Base-by-base conservation (phyloP, 2,888 invertebrate genomes). In the Yponomeuta evonymella region DNA sequence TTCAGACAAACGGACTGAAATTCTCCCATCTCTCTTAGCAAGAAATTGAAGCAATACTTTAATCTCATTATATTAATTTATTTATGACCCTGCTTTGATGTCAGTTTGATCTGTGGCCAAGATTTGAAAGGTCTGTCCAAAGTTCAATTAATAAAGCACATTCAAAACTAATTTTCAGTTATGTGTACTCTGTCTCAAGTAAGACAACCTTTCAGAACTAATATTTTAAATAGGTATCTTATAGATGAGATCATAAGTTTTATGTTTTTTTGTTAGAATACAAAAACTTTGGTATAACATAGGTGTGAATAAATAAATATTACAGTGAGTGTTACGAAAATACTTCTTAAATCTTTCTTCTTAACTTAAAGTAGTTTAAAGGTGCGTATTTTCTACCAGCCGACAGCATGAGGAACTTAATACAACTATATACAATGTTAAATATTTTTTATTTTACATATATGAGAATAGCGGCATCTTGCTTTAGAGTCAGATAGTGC, bases 21-120 rank as follows among this genome's bases (percentile, higher is more conserved):
- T 80, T 84, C n/a, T 51, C 23, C 36, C 29, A 29, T n/a, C 48
- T 65, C 29, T 6, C 63, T 62, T 43, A 43, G 43, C 85, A 87
- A 89, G 76, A 89, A 89, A 89, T 90, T 89, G 88, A 89, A 90
- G 89, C 87, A 85, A 82, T 82, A 79, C 78, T 83, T 78, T 80
- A 79, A 77, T 77, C 74, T 74, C 15, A 12, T 58, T 58, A 58
- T 58, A 58, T 58, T 74, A 43, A 79, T 78, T 77, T 72, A 80
- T 58, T 58, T 15, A 75, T 79, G 86, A 89, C 89, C 89, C 90
- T 90, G 89, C 84, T 83, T 88, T 84, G 76, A 77, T 85, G 83
- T 87, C 86, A 80, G 78, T 58, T 58, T 15, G 51, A 58, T 15
- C 15, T 2, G 51, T 15, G 51, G 15, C 51, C 51, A 58, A 15